Evolutionary conservation across 2,797 vertebrate species (phyloP).

Genomic region (Garrulus glandarius): DNA sequence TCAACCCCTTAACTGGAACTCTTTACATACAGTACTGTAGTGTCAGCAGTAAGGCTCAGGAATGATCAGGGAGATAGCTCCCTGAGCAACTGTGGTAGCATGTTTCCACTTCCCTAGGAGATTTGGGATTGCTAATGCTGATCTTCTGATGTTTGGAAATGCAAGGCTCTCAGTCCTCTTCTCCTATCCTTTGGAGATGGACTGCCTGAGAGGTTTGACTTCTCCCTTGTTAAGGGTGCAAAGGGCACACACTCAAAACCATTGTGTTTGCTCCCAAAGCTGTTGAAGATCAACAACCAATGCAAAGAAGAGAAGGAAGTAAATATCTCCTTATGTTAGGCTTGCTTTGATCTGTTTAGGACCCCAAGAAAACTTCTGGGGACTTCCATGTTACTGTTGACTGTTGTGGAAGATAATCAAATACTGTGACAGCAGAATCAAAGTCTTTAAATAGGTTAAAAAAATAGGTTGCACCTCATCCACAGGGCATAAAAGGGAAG

Average conservation of each 20-base stretch:
- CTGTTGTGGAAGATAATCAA: not conserved
- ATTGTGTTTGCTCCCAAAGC: not conserved
- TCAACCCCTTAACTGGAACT: not conserved
- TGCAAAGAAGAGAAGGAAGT: not conserved
- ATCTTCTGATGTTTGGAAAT: not conserved
- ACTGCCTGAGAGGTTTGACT: not conserved
- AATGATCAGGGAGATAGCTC: not conserved
- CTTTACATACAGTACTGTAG: accelerated
- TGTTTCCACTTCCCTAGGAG: not conserved
- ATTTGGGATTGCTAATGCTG: not conserved
- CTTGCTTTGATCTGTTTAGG: not conserved
- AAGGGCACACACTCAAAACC: not conserved
- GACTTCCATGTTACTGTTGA: not conserved
- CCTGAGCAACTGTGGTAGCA: not conserved
- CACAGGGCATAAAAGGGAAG: not conserved
- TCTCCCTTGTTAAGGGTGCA: not conserved
- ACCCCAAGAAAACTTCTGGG: not conserved
- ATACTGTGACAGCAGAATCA: not conserved
- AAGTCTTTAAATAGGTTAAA: conserved; percentile 23
- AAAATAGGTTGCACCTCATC: conserved; percentile 22
- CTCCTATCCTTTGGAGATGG: not conserved
- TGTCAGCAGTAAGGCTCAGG: not conserved
- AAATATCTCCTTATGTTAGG: not conserved
- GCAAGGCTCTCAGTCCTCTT: not conserved
- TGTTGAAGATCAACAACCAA: not conserved